Percentiles rank a stretch among this genome's conserved stretches.
phyloP scores from a whole-genome alignment of 2,113 vertebrate species.

The Craseonycteris thonglongyai region DNA sequence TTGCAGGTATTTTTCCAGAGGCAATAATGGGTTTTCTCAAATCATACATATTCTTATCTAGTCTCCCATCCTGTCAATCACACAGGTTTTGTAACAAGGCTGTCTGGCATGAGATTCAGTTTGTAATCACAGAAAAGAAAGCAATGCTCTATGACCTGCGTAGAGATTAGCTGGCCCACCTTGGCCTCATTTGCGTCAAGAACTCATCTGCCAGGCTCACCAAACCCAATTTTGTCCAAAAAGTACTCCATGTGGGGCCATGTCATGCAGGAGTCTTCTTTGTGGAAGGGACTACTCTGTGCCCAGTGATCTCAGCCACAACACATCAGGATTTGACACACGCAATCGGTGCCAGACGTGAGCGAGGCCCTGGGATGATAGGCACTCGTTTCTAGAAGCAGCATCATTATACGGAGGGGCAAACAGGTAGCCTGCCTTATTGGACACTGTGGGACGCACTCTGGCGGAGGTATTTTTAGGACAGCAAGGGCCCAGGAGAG shows the following conservation, averaged over 20 bases:
- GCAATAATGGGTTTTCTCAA: neutral
- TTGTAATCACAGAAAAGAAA: neutral
- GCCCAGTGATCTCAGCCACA: neutral
- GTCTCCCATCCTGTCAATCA: neutral
- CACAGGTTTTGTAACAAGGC: neutral
- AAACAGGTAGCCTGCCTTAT: fast-evolving
- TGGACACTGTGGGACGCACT: fast-evolving
- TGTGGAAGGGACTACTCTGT: neutral
- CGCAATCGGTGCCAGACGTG: fast-evolving
- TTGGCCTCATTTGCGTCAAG: neutral
- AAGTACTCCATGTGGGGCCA: fast-evolving
- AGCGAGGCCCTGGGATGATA: neutral
- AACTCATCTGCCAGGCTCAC: neutral
- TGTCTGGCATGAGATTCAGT: neutral
- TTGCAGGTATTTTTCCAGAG: neutral
- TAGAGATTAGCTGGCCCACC: neutral
- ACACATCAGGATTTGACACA: neutral
- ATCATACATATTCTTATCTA: neutral
- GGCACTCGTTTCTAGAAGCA: neutral
- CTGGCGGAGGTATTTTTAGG: neutral
- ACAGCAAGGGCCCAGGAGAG: neutral
- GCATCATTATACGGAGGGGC: neutral
- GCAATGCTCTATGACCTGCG: neutral
- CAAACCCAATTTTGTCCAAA: neutral
- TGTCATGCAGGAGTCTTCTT: neutral